Base-by-base conservation (phyloP, 1,140 invertebrate species). In the Hyles vespertilio region DNA sequence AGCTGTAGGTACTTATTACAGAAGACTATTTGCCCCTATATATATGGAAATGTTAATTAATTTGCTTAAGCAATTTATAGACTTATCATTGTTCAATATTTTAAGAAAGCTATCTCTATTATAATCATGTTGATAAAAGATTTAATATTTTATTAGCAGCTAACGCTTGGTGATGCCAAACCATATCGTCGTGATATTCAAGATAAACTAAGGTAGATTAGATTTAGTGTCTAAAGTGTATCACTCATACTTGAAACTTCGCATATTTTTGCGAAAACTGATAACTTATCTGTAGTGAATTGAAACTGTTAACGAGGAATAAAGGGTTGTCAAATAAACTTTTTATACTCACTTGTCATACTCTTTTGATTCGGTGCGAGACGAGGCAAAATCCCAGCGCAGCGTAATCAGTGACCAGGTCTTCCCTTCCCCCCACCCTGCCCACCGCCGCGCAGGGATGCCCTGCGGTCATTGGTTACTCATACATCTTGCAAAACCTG, bases 391-490 rank as follows among this genome's bases (percentile, higher is more conserved):
- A 67, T 59, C 43, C 53, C 53, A 60, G 36, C 56, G 63, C 47
- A 51, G 43, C 62, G 49, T 55, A 63, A 60, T 59, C 51, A 56
- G 58, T 51, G 53, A 61, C 53, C 51, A 57, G 61, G 48, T 64
- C 61, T 64, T 36, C 64, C 68, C 58, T 62, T 53, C 65, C 69
- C 63, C 56, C 65, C 67, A 45, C 61, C 54, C 66, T 57, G 55
- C 67, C 60, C 55, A 61, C 63, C 63, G 56, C 66, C 65, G 63
- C 65, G 70, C 65, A 79, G 77, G 77, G 72, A 73, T 77, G 67
- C 77, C 74, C 74, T 79, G 72, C 72, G 63, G 69, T 72, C 74
- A 79, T 75, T 72, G 71, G 77, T 79, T 79, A 79, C 72, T 77
- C 77, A 77, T 77, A 73, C 77, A 77, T 77, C 68, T 77, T 76